phyloP scores from a whole-genome alignment of 2,888 invertebrate species.

The Phania funesta region DNA sequence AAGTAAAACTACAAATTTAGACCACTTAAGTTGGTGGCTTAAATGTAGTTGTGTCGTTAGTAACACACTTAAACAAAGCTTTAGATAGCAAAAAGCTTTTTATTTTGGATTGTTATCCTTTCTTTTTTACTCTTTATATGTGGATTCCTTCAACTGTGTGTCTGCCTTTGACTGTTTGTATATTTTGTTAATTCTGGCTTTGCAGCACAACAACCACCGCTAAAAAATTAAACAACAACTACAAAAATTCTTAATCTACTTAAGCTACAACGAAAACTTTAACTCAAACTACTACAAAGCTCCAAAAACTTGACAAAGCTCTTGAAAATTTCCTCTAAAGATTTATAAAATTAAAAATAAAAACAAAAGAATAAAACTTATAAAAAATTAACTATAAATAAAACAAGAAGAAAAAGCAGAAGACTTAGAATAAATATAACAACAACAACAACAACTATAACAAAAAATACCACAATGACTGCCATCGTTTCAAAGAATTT shows the following conservation, averaged over 20 bases:
- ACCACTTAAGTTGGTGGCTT: slow-evolving; percentile 42
- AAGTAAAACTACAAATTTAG: neutral
- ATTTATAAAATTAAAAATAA: slow-evolving; percentile 15
- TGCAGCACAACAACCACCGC: slow-evolving; percentile 49
- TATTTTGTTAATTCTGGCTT: slow-evolving; percentile 24
- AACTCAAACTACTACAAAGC: slow-evolving; percentile 21
- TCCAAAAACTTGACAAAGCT: slow-evolving; percentile 3
- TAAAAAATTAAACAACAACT: neutral
- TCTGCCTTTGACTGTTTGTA: neutral
- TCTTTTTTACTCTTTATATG: neutral
- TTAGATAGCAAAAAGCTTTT: slow-evolving; percentile 62
- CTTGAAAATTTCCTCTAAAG: slow-evolving; percentile 22
- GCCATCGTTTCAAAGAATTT: slow-evolving; percentile 57
- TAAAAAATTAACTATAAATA: neutral
- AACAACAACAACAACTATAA: slow-evolving; percentile 18
- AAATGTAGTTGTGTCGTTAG: slow-evolving; percentile 51
- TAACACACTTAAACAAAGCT: slow-evolving; percentile 48
- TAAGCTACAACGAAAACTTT: slow-evolving; percentile 42
- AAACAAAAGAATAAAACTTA: slow-evolving; percentile 5
- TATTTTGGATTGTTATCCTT: slow-evolving; percentile 23
- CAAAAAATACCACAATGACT: slow-evolving; percentile 44
- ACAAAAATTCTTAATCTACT: slow-evolving; percentile 22
- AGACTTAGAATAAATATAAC: too few relatives aligned
- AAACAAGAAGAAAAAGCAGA: neutral
- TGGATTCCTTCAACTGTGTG: neutral